Evolutionary conservation across 2,888 invertebrate genomes (phyloP), one percentile per base, ranked within the genome.

Genomic region (Netelia melanura): DNA sequence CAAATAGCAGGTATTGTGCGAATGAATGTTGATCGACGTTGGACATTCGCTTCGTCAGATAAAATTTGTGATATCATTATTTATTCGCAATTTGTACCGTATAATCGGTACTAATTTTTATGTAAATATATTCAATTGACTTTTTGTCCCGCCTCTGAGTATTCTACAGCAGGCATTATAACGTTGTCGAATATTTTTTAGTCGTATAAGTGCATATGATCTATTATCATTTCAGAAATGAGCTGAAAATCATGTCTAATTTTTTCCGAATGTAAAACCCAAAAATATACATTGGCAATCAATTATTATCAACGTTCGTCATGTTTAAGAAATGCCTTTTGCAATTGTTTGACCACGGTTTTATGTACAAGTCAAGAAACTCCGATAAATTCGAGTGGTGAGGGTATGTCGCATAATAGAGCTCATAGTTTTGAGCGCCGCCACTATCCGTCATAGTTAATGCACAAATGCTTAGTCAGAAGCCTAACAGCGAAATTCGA

Each of bases 21-120:
- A 76, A 74, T 75, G 30, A 84, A 85, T 68, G 71, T 77, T 74
- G 72, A 54, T 56, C 58, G 68, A 83, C 56, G 75, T 80, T 81
- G 5, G 44, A 54, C 68, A 78, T 81, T 74, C 81, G 79, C 72
- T 75, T 81, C 64, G 74, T 86, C 77, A 78, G 75, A 80, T 84
- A 72, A 84, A 77, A 86, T 86, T 87, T 87, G 87, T 87, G 86
- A 87, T 87, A 86, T 82, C 72, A 84, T 78, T 86, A 86, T 87
- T 86, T 87, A 86, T 86, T 85, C 62, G 72, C 85, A 84, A 79
- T 81, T 81, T 72, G 77, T 86, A 74, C 67, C 67, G 48, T 23
- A 75, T 67, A 43, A 65, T 81, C 58, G 77, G 78, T 86, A 85
- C 58, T 52, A 61, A 67, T 78, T 81, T 81, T 75, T 21, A 21